A percentile compares a stretch with the other conserved stretches of the same genome.
These are phyloP conservation scores for Potamilus streckersoni DNA, from an alignment of 1,140 invertebrate species.

Conservation along the genomic window DNA sequence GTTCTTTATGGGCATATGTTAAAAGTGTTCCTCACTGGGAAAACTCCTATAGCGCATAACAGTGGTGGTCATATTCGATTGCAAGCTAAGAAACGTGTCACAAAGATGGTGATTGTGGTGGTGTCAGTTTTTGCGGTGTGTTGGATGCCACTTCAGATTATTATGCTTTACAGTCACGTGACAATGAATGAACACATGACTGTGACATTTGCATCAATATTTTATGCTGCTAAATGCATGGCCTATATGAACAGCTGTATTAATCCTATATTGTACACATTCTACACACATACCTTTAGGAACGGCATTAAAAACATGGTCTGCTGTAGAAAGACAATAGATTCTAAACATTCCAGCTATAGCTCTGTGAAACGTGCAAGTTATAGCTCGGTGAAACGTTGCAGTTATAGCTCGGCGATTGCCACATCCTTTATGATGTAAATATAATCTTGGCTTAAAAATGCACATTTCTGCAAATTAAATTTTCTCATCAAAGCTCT, in stretches of 20 bases:
- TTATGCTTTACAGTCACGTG: neutral
- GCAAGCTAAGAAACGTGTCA: neutral
- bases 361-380: too few relatives aligned
- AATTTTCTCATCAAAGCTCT: too few relatives aligned
- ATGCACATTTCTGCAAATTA: too few relatives aligned
- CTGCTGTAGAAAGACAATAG: neutral
- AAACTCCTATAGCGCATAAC: neutral
- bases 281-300: conserved; percentile 1
- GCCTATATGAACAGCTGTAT: neutral
- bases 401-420: too few relatives aligned
- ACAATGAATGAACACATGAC: neutral
- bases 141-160: conserved; percentile 5
- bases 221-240: conserved; percentile 3
- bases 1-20: neutral
- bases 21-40: neutral
- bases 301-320: neutral
- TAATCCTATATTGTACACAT: conserved; percentile 8
- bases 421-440: too few relatives aligned
- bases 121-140: conserved; percentile 2
- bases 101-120: neutral
- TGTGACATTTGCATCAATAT: neutral
- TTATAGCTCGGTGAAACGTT: too few relatives aligned
- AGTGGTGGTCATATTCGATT: neutral
- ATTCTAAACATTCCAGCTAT: neutral
- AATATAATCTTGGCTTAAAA: too few relatives aligned